Percentiles rank a stretch among this genome's conserved stretches.
phyloP scores from a whole-genome alignment of 1,140 invertebrate genomes.

The Metopolophium dirhodum region DNA sequence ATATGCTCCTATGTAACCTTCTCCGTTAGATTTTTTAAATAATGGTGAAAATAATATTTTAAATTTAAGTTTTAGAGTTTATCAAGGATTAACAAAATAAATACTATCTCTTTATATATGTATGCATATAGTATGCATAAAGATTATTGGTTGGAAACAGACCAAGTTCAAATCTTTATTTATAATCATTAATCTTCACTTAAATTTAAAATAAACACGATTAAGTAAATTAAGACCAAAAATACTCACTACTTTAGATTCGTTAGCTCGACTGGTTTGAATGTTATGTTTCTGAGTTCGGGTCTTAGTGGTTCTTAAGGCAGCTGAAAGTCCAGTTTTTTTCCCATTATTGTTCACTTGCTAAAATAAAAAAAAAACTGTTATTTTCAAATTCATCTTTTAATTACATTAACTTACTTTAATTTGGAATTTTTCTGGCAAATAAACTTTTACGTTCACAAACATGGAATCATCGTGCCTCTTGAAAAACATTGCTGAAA shows the following conservation, averaged over 20 bases:
- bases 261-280: conserved; percentile 42
- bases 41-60: not conserved
- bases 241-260: conserved; percentile 45
- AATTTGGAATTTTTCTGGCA: conserved; percentile 63
- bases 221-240: not conserved
- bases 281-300: conserved; percentile 33
- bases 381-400: not conserved
- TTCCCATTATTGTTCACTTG: conserved; percentile 55
- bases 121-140: no score
- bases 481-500: conserved; percentile 86
- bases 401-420: conserved; percentile 54
- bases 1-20: no score
- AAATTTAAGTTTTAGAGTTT: not conserved
- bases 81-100: no score
- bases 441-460: conserved; percentile 72
- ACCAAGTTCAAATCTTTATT: not conserved
- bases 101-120: no score
- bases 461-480: conserved; percentile 72
- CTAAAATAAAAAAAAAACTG: not conserved
- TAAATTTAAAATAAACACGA: no score
- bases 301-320: conserved; percentile 43
- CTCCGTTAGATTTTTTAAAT: no score
- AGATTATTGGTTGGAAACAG: not conserved
- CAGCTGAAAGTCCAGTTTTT: conserved; percentile 44
- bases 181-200: not conserved